Evolutionary conservation across 2,113 vertebrate species (phyloP), one percentile per base, ranked within the genome.

Genomic region (Thunnus thynnus): DNA sequence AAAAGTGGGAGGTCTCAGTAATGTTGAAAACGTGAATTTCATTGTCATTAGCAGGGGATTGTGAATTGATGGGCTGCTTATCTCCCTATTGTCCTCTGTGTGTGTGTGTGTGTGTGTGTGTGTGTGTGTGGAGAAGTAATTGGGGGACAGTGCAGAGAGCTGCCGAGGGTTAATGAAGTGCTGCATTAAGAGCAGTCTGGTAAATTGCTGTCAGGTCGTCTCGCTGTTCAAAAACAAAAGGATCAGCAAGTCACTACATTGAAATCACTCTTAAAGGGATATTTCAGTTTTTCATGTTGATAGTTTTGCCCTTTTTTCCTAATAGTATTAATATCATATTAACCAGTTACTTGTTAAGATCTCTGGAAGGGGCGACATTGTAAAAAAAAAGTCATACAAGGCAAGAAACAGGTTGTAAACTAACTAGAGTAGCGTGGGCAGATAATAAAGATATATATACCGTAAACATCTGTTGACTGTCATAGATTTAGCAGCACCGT

Each of bases 51-150:
- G 69, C 66, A 56, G 62, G 44, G 75, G 69, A 77, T 72, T 89
- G 85, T 77, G 71, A 87, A 90, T 80, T 87, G 84, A 87, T 81
- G 91, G 76, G 73, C 80, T 89, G 70, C 82, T 83, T 74, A 80
- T 88, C 82, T 68, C 1, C 63, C 52, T 25, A 32, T 79, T 69
- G 66, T 78, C 47, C 57, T 82, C 51, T n/a, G 0, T 12, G 0
- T 57, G 46, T 3, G 30, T 61, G 66, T 14, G 51, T 68, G 55
- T 46, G 69, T 58, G 72, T 55, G 60, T 41, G 41, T 57, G 18
- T 58, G 65, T 36, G 16, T n/a, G 22, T 55, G 55, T 20, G 22
- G 46, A 60, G 30, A 20, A 58, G 60, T 72, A 73, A 41, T 41
- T 41, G 55, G 36, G 36, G 36, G 36, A 41, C 36, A 41, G 36